Evolutionary conservation across 2,113 vertebrate genomes (phyloP).

Genomic region (Euleptes europaea): DNA sequence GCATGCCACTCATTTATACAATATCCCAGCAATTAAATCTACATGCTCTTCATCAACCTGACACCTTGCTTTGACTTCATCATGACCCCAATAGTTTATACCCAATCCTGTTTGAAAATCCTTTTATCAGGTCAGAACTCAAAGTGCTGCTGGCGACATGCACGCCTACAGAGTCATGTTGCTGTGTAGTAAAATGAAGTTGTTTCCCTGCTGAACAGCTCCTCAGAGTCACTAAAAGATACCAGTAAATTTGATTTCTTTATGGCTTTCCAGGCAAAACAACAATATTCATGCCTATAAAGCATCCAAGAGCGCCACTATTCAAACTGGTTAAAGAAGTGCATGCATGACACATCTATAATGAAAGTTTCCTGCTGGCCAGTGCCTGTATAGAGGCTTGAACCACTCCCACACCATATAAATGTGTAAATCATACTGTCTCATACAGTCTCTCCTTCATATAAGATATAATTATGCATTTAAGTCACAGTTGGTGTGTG

Average conservation of each 20-base stretch:
- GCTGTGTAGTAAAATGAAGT: not conserved
- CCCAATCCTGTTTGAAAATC: not conserved
- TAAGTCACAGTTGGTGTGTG: not conserved
- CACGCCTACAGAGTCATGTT: not conserved
- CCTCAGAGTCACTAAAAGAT: not conserved
- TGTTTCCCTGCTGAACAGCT: not conserved
- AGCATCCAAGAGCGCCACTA: not conserved
- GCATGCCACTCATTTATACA: not conserved
- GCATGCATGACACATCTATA: not conserved
- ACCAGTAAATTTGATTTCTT: not conserved
- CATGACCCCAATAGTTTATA: constrained; percentile 1
- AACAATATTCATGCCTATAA: constrained; percentile 9
- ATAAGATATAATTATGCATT: not conserved
- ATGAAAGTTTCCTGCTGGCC: not conserved
- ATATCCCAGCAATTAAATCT: not conserved
- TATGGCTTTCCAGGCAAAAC: not conserved
- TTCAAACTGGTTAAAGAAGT: not conserved
- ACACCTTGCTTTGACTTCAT: not conserved
- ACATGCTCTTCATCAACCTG: constrained; percentile 9
- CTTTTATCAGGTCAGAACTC: not conserved
- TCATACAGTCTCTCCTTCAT: not conserved
- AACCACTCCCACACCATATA: not conserved
- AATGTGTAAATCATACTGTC: not conserved
- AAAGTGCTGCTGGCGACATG: not conserved
- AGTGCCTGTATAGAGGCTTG: not conserved